A percentile compares a stretch with the other conserved stretches of the same genome.
These are phyloP conservation scores for Falco columbarius DNA, from an alignment of 2,797 vertebrate species.

Conservation along the genomic window DNA sequence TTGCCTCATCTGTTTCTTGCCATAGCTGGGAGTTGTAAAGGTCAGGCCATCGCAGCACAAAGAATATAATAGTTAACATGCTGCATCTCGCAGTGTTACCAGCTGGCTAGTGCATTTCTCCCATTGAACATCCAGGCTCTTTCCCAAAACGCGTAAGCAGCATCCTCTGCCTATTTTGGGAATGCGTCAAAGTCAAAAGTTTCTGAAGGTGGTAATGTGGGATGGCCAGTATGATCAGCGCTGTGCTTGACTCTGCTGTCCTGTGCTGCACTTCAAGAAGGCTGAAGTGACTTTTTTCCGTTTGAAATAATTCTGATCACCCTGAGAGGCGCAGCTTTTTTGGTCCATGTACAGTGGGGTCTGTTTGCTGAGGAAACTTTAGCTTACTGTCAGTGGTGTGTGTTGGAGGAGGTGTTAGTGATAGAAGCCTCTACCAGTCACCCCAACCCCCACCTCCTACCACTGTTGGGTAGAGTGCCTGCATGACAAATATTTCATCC, in stretches of 20 bases:
- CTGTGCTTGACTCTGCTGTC: rapidly evolving
- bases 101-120: slow-evolving; percentile 41
- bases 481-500: background rate
- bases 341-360: background rate
- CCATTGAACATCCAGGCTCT: slow-evolving; percentile 2
- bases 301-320: background rate
- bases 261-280: background rate
- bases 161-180: slow-evolving; percentile 40
- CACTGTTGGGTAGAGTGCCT: background rate
- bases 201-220: background rate
- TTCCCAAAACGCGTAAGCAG: background rate
- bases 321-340: background rate
- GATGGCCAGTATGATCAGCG: background rate
- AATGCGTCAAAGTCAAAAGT: background rate
- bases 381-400: background rate
- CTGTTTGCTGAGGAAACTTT: no score
- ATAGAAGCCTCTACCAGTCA: background rate
- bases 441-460: background rate
- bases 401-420: background rate
- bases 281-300: background rate
- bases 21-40: slow-evolving; percentile 64
- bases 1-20: slow-evolving; percentile 70
- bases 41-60: slow-evolving; percentile 53
- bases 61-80: slow-evolving; percentile 48
- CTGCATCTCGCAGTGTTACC: slow-evolving; percentile 42